Evolutionary conservation across 2,113 vertebrate genomes (phyloP), one percentile per base, ranked within the genome.

Genomic region (Notothenia rossii): DNA sequence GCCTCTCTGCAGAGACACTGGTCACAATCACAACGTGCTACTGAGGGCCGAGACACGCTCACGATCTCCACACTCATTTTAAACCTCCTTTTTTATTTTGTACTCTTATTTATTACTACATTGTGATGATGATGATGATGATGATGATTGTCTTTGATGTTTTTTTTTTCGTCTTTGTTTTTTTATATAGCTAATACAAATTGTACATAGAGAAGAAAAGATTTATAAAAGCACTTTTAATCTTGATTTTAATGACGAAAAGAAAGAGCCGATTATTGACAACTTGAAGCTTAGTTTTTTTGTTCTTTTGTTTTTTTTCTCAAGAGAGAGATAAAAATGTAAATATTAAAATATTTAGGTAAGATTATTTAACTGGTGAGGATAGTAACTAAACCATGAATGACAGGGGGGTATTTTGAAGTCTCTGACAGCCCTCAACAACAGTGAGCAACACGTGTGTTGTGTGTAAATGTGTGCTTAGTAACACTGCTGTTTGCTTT

Each of bases 181-280:
- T 36, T 94, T 96, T 96, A 97, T 96, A 95, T 93, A 95, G 93
- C 93, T 94, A 94, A 95, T 94, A 94, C 93, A 96, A 98, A 97
- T 95, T 99, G 97, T 99, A 99, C 96, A 99, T 98, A 99, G 93
- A 94, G 94, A 96, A 94, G 91, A 95, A 94, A 95, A 97, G 95
- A 97, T 96, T 97, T 98, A 98, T 97, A 95, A 96, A 97, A 99
- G 97, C 97, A 98, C 97, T 98, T 99, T 99, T 97, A 95, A 97
- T 97, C 97, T 96, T 97, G 96, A 97, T 97, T 97, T 97, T 96
- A 96, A 97, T 88, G 93, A 93, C 82, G 76, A 89, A 93, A 95
- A 93, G 91, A 94, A 92, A 95, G 93, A 95, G 92, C 93, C 92
- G 90, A 95, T 92, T 95, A 95, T 95, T 94, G 91, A 91, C 94